These are phyloP conservation scores for Pardalotus punctatus DNA, from an alignment of 2,113 vertebrate genomes.

Conservation along the genomic window DNA sequence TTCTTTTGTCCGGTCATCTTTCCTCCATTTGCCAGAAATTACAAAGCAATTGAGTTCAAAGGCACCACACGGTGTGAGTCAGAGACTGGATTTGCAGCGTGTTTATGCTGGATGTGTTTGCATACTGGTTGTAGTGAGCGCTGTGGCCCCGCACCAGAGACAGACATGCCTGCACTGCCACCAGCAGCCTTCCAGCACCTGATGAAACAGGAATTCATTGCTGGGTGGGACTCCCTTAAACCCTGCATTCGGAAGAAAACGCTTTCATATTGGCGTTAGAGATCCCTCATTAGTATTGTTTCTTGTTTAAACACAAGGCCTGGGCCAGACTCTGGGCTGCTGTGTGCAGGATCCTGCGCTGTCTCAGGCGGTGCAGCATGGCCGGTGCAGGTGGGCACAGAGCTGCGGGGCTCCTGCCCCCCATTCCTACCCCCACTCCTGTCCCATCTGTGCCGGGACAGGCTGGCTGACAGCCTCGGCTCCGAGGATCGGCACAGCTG, in stretches of 20 bases:
- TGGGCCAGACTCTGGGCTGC: not conserved
- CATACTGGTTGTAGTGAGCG: accelerated
- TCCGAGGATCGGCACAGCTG: accelerated
- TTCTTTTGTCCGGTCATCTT: not conserved
- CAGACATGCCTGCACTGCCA: not conserved
- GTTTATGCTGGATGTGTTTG: not conserved
- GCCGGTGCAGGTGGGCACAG: accelerated
- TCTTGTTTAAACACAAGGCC: not conserved
- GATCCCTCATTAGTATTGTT: not conserved
- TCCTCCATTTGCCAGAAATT: conserved; percentile 22
- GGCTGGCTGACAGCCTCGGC: accelerated
- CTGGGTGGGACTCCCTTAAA: not conserved
- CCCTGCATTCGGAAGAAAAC: not conserved
- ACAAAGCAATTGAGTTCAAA: conserved; percentile 11
- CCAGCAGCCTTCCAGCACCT: not conserved
- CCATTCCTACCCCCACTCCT: not conserved
- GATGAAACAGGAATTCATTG: not conserved
- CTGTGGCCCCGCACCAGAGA: not conserved
- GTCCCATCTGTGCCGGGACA: accelerated
- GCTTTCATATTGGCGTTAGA: not conserved
- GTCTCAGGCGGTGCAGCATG: accelerated
- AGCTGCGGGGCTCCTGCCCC: accelerated
- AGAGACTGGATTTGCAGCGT: not conserved
- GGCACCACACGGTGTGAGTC: not conserved
- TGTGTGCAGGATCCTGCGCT: accelerated